These are phyloP conservation scores for Medauroidea extradentata DNA, from an alignment of 1,140 invertebrate genomes.

Conservation along the genomic window DNA sequence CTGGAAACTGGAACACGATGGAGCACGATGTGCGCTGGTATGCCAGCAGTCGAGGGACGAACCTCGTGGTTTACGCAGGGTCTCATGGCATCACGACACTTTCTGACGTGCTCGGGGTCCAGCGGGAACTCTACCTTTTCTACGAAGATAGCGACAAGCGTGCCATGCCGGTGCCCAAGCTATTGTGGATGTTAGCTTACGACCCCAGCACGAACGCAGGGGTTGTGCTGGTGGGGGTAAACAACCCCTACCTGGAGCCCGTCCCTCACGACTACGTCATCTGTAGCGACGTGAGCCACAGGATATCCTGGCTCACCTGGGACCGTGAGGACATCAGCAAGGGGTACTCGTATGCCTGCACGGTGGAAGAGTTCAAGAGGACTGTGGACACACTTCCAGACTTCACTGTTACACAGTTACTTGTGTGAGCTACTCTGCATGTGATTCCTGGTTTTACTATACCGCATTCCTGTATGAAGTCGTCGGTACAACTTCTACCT, in stretches of 20 bases:
- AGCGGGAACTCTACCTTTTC: constrained; percentile 47
- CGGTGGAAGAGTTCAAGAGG: constrained; percentile 6
- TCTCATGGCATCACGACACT: constrained; percentile 49
- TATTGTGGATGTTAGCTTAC: constrained; percentile 20
- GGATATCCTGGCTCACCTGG: constrained; percentile 22
- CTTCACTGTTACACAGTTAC: constrained; percentile 6
- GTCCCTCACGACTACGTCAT: constrained; percentile 45
- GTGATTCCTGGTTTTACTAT: too few species aligned
- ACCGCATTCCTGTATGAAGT: too few species aligned
- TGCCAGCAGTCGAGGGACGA: neutral
- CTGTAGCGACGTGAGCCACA: constrained; percentile 39
- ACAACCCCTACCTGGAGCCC: constrained; percentile 27
- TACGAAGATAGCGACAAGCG: constrained; percentile 39
- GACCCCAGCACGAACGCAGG: constrained; percentile 4
- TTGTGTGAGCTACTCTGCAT: too few species aligned
- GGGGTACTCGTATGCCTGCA: constrained; percentile 26
- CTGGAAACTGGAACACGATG: constrained; percentile 22
- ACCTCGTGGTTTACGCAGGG: constrained; percentile 48
- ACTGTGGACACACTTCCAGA: neutral
- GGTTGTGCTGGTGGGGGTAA: constrained; percentile 20
- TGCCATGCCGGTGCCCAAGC: constrained; percentile 29
- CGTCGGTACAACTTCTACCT: too few species aligned
- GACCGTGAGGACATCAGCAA: constrained; percentile 10
- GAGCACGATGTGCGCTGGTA: neutral
- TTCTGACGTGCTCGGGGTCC: constrained; percentile 39